Evolutionary conservation across 2,113 vertebrate genomes (phyloP).

Genomic region (Bos taurus): ARS-UCD2.0 NC_037329.1:85459001-85459500

Average conservation of each 20-base stretch:
- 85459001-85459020: background rate
- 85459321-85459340: background rate
- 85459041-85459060: background rate
- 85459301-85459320: background rate
- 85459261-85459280: background rate
- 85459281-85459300: background rate
- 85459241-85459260: background rate
- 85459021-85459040: background rate
- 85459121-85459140: background rate
- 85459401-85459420: background rate
- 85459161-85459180: background rate
- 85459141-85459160: background rate
- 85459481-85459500: background rate
- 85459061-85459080: background rate
- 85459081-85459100: background rate
- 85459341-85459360: background rate
- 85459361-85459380: background rate
- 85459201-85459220: background rate
- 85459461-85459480: slow-evolving; percentile 1
- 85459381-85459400: background rate
- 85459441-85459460: background rate
- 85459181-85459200: background rate
- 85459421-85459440: background rate
- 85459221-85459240: background rate
- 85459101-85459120: background rate